phyloP scores from a whole-genome alignment of 2,113 vertebrate species.

The Oncorhynchus kisutch region DNA sequence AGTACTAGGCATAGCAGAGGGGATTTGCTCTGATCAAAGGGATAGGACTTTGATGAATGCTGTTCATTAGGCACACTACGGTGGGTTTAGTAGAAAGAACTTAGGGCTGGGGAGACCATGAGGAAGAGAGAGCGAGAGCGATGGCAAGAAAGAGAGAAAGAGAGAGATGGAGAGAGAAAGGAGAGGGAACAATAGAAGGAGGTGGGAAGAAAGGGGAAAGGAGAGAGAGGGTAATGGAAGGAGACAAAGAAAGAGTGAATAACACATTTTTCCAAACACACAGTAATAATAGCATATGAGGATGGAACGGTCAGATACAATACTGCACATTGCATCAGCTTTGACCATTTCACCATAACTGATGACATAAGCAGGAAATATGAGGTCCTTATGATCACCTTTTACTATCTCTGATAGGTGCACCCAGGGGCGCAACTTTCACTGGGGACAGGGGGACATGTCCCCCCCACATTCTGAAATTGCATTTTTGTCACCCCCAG shows the following conservation, averaged over 20 bases:
- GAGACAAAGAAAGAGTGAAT: conserved; percentile 4
- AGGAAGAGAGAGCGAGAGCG: conserved; percentile 6
- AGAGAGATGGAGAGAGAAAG: neutral
- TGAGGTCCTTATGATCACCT: conserved; percentile 10
- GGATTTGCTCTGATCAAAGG: conserved; percentile 66
- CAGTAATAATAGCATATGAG: neutral
- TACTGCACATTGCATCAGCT: neutral
- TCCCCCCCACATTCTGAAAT: too few relatives aligned
- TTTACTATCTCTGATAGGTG: neutral
- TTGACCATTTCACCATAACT: neutral
- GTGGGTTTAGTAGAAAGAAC: conserved; percentile 40
- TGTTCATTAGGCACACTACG: conserved; percentile 69
- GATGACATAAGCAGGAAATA: conserved; percentile 23
- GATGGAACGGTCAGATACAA: conserved; percentile 26
- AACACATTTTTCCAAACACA: neutral
- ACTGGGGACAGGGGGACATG: too few relatives aligned
- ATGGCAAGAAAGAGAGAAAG: conserved; percentile 6
- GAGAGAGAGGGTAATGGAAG: neutral
- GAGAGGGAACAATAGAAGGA: neutral
- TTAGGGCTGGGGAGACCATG: conserved; percentile 37
- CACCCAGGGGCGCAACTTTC: too few relatives aligned
- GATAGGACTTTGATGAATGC: conserved; percentile 74
- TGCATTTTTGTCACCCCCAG: too few relatives aligned
- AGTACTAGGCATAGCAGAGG: too few relatives aligned
- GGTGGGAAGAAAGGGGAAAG: neutral